Percentiles rank a stretch among this genome's conserved stretches.
Conservation (phyloP, 2,888 invertebrate genomes). For the Subacronicta megacephala region DNA sequence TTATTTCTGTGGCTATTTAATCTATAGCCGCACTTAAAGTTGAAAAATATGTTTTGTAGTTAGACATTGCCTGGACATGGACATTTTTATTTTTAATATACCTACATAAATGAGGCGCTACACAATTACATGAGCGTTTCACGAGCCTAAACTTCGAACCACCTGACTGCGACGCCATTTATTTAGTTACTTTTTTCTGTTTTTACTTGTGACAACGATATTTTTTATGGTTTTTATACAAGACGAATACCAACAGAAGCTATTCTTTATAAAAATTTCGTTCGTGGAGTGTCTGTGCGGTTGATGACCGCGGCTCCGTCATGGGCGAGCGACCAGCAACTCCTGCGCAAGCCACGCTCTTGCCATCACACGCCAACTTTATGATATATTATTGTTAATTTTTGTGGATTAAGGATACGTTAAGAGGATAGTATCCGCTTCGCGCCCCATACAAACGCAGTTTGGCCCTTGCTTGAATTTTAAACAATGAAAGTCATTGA, state of each 20-base stretch:
- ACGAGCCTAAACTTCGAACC: slow-evolving; percentile 7
- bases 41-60: slow-evolving; percentile 2
- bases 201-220: slow-evolving; percentile 40
- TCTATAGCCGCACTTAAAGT: slow-evolving; percentile 6
- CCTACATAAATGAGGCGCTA: slow-evolving; percentile 6
- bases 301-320: slow-evolving; percentile 69
- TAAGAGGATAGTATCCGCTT: too few relatives aligned
- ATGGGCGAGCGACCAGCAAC: slow-evolving; percentile 64
- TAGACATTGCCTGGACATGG: too few relatives aligned
- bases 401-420: slow-evolving; percentile 59
- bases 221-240: slow-evolving; percentile 55
- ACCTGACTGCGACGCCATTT: slow-evolving; percentile 16
- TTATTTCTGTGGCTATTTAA: slow-evolving; percentile 11
- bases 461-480: too few relatives aligned
- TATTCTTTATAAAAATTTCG: slow-evolving; percentile 64
- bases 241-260: slow-evolving; percentile 54
- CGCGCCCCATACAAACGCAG: too few relatives aligned
- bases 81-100: slow-evolving; percentile 1
- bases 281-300: slow-evolving; percentile 63
- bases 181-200: slow-evolving; percentile 33
- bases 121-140: not conserved
- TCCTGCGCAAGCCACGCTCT: slow-evolving; percentile 58
- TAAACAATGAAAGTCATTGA: too few relatives aligned
- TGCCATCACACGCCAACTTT: slow-evolving; percentile 54
- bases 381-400: slow-evolving; percentile 59